Evolutionary conservation across 1,140 invertebrate genomes (phyloP), one percentile per base, ranked within the genome.

Genomic region (Maconellicoccus hirsutus): DNA sequence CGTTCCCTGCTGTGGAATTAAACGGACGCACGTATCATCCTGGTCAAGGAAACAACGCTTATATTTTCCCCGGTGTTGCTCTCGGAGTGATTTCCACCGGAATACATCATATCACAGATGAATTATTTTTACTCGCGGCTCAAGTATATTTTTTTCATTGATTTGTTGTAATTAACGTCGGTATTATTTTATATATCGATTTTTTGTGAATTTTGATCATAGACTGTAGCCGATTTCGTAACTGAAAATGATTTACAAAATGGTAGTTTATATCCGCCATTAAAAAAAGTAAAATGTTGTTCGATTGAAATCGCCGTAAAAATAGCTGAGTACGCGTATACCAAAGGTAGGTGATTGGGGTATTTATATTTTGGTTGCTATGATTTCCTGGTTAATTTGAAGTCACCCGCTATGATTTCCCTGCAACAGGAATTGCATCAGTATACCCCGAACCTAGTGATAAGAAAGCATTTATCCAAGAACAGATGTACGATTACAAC

Each of bases 41-140:
- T 0, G 95, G 95, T 0, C 95, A 98, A 80, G 94, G 94, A 66
- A 98, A 98, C 80, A 98, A 98, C 79, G 91, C 95, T 0, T 98
- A 98, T 80, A 96, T 98, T 73, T 98, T 98, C 81, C 95, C 95
- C 0, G 93, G 93, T 59, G 86, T 98, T 0, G 93, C 93, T 22
- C 82, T 98, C 2, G 95, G 93, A 21, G 91, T 95, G 16, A 92
- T 97, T 70, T 86, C 86, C 7, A 88, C 90, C 0, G 88, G 90
- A 39, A 90, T 93, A 8, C 89, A 93, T 76, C 91, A 93, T 77
- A 95, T 98, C 76, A 87, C 86, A 0, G 92, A 98, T 76, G 88
- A 91, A 75, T 84, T 95, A 75, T 98, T 98, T 82, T 82, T 98
- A 2, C 86, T 93, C 69, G 92, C 95, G 19, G 92, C 94, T 70